Evolutionary conservation across 2,113 vertebrate species (phyloP), one percentile per base, ranked within the genome.

Genomic region (Hucho hucho): DNA sequence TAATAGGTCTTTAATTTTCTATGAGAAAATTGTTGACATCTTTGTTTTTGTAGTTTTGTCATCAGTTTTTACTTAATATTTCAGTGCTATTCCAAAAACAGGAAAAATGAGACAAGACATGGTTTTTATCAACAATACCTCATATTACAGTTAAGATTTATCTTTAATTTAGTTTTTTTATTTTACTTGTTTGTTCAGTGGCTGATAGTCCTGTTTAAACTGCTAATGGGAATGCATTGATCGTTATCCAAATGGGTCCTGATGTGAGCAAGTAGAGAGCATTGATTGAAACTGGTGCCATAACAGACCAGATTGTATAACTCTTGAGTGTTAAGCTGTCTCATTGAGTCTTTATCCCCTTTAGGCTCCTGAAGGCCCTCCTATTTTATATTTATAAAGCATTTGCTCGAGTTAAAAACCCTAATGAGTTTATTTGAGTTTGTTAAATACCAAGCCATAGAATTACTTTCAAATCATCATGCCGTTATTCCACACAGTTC

Each of bases 11-110:
- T 92, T 94, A 95, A 95, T 96, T 96, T 97, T 96, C 96, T 94
- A 94, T 96, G 98, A 96, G 95, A 96, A 96, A 95, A 92, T 84
- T 93, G 94, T 96, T 93, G 94, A 96, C 95, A 95, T 94, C 91
- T 83, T 89, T 91, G 93, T 95, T 93, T 91, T 87, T 94, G 90
- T 92, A 94, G 94, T 95, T 94, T 79, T 90, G 94, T 97, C 94
- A 95, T 96, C 92, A 89, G 70, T 94, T 95, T 94, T 95, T 94
- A 92, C 92, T 88, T 95, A 29, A 4, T 43, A 32, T 94, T 96
- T 96, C 94, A 92, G 93, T 95, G 94, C 94, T 96, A 95, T 96
- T 95, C 95, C 95, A 96, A 97, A 97, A 91, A 94, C 18, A 75
- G 65, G 68, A 94, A 96, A 49, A 91, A 94, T 95, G 2, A 92